These are phyloP conservation scores for Elgonia sp. DNA, from an alignment of 2,888 invertebrate genomes.

Conservation along the genomic window DNA sequence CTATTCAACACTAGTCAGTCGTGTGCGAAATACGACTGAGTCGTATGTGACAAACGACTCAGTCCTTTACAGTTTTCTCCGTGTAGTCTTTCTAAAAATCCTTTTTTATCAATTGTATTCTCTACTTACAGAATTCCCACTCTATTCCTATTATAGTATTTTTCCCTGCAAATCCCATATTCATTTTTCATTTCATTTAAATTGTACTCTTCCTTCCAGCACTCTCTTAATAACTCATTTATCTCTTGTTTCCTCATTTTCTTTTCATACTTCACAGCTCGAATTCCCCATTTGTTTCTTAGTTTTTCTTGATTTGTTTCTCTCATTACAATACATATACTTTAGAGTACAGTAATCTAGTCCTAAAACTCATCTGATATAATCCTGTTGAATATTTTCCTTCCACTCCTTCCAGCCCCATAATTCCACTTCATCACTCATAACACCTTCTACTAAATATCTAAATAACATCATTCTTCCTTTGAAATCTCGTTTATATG, in stretches of 20 bases:
- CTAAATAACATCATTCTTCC: slow-evolving; percentile 51
- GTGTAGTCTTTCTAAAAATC: background rate
- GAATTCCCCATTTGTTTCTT: slow-evolving; percentile 12
- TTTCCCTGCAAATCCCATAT: background rate
- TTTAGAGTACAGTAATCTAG: slow-evolving; percentile 48
- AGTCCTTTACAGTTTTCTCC: no score
- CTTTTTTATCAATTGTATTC: background rate
- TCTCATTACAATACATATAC: slow-evolving; percentile 20
- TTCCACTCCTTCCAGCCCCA: slow-evolving; percentile 58
- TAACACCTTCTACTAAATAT: slow-evolving; percentile 43
- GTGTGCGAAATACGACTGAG: no score
- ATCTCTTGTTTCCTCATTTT: background rate
- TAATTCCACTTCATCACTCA: slow-evolving; percentile 48
- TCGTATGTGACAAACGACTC: no score
- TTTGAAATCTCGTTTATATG: slow-evolving; percentile 47
- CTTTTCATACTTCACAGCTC: slow-evolving; percentile 36
- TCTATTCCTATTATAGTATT: background rate
- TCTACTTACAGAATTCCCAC: background rate
- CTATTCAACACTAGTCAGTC: no score
- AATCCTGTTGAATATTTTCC: slow-evolving; percentile 46
- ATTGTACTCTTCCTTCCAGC: slow-evolving; percentile 32
- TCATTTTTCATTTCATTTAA: background rate
- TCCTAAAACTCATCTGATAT: slow-evolving; percentile 39
- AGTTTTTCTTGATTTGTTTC: slow-evolving; percentile 29
- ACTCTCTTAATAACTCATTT: slow-evolving; percentile 29